Percentiles rank a stretch among this genome's conserved stretches.
Conservation (phyloP, 2,888 invertebrate species). For the Tiliacea aurago region DNA sequence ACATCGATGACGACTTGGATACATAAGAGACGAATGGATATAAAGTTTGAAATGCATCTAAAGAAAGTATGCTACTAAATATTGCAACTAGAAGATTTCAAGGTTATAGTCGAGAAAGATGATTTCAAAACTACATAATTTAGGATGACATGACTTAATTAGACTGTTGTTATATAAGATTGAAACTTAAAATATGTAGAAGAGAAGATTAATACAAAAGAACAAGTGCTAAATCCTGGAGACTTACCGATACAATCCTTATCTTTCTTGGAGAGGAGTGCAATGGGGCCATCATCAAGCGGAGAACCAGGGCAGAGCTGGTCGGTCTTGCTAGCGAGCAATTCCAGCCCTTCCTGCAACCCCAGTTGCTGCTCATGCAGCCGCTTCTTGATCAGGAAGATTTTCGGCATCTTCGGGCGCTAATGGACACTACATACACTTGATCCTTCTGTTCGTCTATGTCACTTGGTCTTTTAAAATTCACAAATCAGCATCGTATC, state of each 20-base stretch:
- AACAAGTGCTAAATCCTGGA: conserved; percentile 19
- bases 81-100: conserved; percentile 45
- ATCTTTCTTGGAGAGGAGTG: conserved; percentile 91
- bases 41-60: conserved; percentile 27
- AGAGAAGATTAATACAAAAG: background rate
- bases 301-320: conserved; percentile 91
- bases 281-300: conserved; percentile 91
- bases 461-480: conserved; percentile 85
- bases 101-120: conserved; percentile 22
- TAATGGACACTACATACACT: conserved; percentile 87
- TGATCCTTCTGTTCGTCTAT: conserved; percentile 83
- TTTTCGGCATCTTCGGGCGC: conserved; percentile 95
- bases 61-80: conserved; percentile 45
- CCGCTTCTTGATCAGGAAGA: conserved; percentile 97
- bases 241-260: conserved; percentile 84
- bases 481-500: conserved; percentile 88
- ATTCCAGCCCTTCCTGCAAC: conserved; percentile 95
- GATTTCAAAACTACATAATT: conserved; percentile 44
- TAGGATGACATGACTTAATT: conserved; percentile 24
- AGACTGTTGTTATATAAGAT: background rate
- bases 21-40: conserved; percentile 50
- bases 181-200: background rate
- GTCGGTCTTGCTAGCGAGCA: conserved; percentile 92
- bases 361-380: conserved; percentile 97
- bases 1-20: conserved; percentile 61